Evolutionary conservation across 2,888 invertebrate genomes (phyloP), one percentile per base, ranked within the genome.

Genomic region (Tanaodytes sp.): DNA sequence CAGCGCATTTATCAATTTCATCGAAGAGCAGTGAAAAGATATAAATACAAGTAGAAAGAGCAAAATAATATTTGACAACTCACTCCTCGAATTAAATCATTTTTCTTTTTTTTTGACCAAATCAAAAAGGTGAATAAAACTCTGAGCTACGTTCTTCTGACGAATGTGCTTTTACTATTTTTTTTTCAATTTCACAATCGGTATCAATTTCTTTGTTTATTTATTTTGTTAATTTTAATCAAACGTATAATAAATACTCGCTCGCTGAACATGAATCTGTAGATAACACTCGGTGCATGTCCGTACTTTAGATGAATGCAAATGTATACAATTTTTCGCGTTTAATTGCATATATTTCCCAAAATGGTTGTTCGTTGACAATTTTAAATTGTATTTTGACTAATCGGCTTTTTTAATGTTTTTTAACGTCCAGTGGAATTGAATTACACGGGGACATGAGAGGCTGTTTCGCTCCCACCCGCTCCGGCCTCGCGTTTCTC

Each of bases 381-480:
- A 58, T 52, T 65, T 55, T 14, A 16, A 51, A 51, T 42, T 55
- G 48, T 63, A 42, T 57, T 64, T 57, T 57, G 57, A 57, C 37
- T 64, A 65, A 65, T 58, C 57, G 43, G 18, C 52, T 51, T 57
- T 65, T 65, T 52, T 64, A 63, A 43, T 43, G 42, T 57, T 64
- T 57, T 54, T 57, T 54, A 64, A 57, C 54, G 57, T 64, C 51
- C 39, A 37, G 18, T 19, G 2, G 8, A 64, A 64, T 57, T 64
- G 45, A 51, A 64, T 57, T 64, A 64, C 57, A 39, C 30, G 19
- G 46, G 15, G 15, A 49, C 20, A 51, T 23, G 30, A 15, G 15
- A 9, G 12, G 30, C 4, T 11, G 51, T 57, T n/a, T n/a, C n/a
- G n/a, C n/a, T n/a, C n/a, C n/a, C n/a, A n/a, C n/a, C n/a, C n/a